Evolutionary conservation across 2,113 vertebrate species (phyloP).

Genomic region (Brachypteracias leptosomus): DNA sequence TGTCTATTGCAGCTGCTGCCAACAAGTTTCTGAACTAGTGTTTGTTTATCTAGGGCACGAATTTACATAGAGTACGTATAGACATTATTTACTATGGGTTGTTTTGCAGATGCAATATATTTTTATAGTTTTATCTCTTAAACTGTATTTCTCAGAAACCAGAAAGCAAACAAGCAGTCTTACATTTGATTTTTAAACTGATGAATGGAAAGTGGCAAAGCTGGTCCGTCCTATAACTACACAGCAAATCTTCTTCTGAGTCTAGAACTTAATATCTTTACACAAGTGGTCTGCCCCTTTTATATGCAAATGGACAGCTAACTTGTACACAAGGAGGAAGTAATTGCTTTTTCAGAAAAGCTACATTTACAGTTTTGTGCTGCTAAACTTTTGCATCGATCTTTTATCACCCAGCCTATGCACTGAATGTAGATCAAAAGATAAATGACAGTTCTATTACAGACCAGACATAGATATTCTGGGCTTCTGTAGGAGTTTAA

Average conservation of each 20-base stretch:
- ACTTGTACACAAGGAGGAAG: background rate
- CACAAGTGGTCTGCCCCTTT: background rate
- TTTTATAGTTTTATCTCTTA: background rate
- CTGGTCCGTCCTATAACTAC: background rate
- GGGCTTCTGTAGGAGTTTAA: background rate
- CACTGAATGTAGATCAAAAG: background rate
- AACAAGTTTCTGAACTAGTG: constrained; percentile 6
- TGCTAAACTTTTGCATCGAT: background rate
- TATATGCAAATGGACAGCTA: background rate
- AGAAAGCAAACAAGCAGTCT: background rate
- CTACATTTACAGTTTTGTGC: background rate
- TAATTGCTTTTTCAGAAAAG: background rate
- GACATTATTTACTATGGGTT: constrained; percentile 26
- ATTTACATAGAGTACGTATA: constrained; percentile 18
- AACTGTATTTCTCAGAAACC: background rate
- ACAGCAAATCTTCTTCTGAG: background rate
- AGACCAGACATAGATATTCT: background rate
- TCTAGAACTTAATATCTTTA: background rate
- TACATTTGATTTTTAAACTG: constrained; percentile 10
- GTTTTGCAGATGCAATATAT: background rate
- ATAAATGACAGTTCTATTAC: background rate
- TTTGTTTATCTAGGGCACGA: background rate
- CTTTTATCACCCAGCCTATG: background rate
- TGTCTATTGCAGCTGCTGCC: constrained; percentile 20
- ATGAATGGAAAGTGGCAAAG: background rate